These are phyloP conservation scores for Potamarius usumacintae DNA, from an alignment of 2,113 vertebrate genomes.

Conservation along the genomic window DNA sequence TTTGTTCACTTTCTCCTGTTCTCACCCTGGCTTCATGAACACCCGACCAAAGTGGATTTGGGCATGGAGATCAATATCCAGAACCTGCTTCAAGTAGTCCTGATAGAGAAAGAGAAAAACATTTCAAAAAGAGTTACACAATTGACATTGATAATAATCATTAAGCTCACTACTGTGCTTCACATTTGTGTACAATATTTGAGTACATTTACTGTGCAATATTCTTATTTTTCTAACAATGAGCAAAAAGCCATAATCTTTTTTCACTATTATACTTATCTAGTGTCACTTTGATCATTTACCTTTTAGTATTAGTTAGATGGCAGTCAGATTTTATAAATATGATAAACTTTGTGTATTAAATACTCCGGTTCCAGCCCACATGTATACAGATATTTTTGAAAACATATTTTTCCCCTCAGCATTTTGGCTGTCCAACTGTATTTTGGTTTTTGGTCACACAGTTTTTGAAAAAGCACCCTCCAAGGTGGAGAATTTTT, in stretches of 20 bases:
- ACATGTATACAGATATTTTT: neutral
- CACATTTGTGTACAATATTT: neutral
- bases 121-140: neutral
- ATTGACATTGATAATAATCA: neutral
- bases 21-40: slow-evolving; percentile 99
- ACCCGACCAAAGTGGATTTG: slow-evolving; percentile 99
- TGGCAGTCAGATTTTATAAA: neutral
- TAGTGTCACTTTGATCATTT: neutral
- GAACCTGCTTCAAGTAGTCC: slow-evolving; percentile 99
- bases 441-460: neutral
- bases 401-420: neutral
- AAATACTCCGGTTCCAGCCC: neutral
- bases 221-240: neutral
- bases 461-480: too few species aligned
- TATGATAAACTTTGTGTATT: neutral
- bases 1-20: neutral
- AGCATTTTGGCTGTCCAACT: neutral
- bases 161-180: neutral
- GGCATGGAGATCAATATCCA: slow-evolving; percentile 98
- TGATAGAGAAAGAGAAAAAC: slow-evolving; percentile 60
- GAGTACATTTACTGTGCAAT: neutral
- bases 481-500: too few species aligned
- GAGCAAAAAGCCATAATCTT: neutral
- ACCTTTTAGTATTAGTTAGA: neutral
- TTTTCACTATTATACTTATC: neutral